Base-by-base conservation (phyloP, 2,113 vertebrate genomes). In the Todiramphus saurophagus region DNA sequence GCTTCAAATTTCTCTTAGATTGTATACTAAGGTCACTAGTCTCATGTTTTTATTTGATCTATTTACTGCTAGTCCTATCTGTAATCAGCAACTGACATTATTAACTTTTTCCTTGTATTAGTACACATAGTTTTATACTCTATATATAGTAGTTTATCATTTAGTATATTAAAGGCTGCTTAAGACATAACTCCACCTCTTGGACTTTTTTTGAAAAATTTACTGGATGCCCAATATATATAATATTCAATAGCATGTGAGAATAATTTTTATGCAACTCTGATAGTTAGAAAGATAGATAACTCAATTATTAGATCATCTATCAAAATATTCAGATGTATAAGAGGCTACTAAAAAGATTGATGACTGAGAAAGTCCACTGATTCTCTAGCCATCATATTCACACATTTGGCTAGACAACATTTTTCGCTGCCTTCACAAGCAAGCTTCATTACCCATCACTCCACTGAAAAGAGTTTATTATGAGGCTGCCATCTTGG, bases 261-360 rank as follows among this genome's bases (percentile, higher is more conserved):
- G 97, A 99, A 99, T 99, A 99, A 99, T 99, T 99, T 99, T 99
- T 99, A 99, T 99, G 99, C 99, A 99, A 99, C 98, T 99, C 98
- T 98, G 98, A 99, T 99, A 98, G 99, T 99, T 99, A 98, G 98
- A 96, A 98, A 99, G 99, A 99, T 98, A 98, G 99, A 99, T 99
- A 99, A 99, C 99, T 99, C 99, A 99, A 99, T 99, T 99, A 99
- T 98, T 98, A 98, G 98, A 98, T 98, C 99, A 99, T 99, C 98
- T 99, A 99, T 99, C 99, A 99, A 99, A 99, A 98, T 98, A 99
- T 98, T 99, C 97, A 97, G 98, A 98, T 99, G 97, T 98, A 97
- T 98, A 98, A 98, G 98, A 98, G 98, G 98, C 98, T 98, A 99
- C 98, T 98, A 98, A 98, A 98, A 99, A 99, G 99, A 99, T 99